These are phyloP conservation scores for Aporophyla nigra DNA, from an alignment of 2,888 invertebrate genomes.

Conservation along the genomic window DNA sequence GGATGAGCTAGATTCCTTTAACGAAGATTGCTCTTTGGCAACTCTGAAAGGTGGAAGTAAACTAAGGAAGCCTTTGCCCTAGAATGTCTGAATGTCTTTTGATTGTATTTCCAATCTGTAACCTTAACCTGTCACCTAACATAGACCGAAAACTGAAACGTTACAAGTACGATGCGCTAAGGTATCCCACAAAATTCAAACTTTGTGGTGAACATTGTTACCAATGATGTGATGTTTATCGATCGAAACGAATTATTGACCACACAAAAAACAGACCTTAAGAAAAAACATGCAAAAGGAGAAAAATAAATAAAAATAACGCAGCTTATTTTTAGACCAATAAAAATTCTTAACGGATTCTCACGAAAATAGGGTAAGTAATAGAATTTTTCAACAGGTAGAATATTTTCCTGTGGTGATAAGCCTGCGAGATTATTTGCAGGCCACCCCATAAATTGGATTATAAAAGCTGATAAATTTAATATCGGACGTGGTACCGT, in stretches of 20 bases:
- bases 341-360: neutral
- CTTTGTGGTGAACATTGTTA: no score
- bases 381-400: conserved; percentile 18
- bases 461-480: conserved; percentile 68
- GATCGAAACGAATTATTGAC: no score
- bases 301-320: no score
- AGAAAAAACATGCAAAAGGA: no score
- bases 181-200: no score
- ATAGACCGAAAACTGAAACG: no score
- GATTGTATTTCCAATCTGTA: no score
- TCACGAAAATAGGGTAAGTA: neutral
- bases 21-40: no score
- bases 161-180: no score
- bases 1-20: neutral
- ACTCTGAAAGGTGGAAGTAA: neutral
- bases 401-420: conserved; percentile 2
- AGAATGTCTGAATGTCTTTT: no score
- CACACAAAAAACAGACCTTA: neutral
- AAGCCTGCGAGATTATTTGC: conserved; percentile 55
- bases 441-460: conserved; percentile 66
- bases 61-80: neutral
- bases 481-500: conserved; percentile 63
- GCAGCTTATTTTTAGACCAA: neutral
- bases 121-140: no score
- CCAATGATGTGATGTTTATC: neutral